Evolutionary conservation across 2,113 vertebrate genomes (phyloP).

Genomic region (Channa maculata): DNA sequence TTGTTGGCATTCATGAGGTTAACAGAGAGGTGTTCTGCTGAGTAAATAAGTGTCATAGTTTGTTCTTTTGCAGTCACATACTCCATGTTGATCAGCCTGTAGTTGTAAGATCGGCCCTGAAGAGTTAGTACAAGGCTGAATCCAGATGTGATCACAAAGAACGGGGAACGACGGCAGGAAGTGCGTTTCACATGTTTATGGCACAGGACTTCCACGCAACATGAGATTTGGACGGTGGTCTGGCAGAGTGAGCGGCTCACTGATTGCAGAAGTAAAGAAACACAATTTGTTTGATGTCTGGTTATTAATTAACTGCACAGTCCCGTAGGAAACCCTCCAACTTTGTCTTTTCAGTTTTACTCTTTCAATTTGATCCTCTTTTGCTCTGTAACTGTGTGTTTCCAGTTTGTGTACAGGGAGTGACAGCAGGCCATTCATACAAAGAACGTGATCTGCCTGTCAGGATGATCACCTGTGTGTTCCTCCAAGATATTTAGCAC

Average conservation of each 20-base stretch:
- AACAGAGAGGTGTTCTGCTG: neutral
- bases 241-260: constrained; percentile 20
- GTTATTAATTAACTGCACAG: constrained; percentile 70
- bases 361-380: constrained; percentile 22
- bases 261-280: constrained; percentile 52
- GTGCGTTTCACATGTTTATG: neutral
- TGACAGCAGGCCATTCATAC: constrained; percentile 54
- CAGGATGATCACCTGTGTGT: neutral
- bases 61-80: neutral
- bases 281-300: constrained; percentile 63
- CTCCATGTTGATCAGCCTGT: neutral
- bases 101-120: constrained; percentile 7
- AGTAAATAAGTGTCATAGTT: neutral
- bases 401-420: constrained; percentile 67
- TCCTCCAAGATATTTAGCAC: constrained; percentile 18
- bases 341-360: constrained; percentile 14
- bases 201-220: constrained; percentile 21
- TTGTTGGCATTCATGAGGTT: neutral
- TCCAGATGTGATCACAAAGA: neutral
- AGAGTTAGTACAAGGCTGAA: neutral
- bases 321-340: constrained; percentile 21
- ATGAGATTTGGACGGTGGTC: constrained; percentile 7
- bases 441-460: constrained; percentile 56
- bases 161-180: neutral
- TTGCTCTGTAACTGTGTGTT: constrained; percentile 23